Percentiles rank a stretch among this genome's conserved stretches.
These are phyloP conservation scores for Vidua macroura DNA, from an alignment of 2,113 vertebrate species.

Conservation along the genomic window DNA sequence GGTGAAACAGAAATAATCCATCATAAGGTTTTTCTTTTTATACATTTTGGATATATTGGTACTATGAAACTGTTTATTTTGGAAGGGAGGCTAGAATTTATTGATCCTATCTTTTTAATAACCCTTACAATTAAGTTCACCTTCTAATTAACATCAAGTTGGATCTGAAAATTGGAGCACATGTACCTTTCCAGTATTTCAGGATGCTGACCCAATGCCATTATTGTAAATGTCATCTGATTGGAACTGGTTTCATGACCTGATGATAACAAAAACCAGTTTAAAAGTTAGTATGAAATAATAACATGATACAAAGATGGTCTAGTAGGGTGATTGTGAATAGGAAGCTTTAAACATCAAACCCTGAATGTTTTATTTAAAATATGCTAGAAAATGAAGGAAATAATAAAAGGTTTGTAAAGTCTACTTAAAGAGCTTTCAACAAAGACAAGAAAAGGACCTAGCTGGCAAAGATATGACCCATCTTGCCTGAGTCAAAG, in stretches of 20 bases:
- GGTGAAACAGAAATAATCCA: background rate
- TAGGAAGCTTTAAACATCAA: background rate
- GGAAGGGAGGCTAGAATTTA: background rate
- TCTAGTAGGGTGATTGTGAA: background rate
- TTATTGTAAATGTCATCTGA: conserved; percentile 84
- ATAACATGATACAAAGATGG: background rate
- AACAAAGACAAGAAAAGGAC: background rate
- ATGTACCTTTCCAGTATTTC: conserved; percentile 83
- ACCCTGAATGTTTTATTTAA: background rate
- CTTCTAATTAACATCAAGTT: background rate
- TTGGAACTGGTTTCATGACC: conserved; percentile 92
- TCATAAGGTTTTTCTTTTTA: background rate
- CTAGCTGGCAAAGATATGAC: background rate
- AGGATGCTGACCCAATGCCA: conserved; percentile 85
- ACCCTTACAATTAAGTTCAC: background rate
- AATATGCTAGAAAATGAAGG: background rate
- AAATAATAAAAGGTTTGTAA: background rate
- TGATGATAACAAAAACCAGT: conserved; percentile 11
- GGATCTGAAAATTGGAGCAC: background rate
- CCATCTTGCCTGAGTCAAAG: background rate
- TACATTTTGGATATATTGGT: background rate
- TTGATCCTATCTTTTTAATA: background rate
- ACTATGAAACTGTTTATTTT: background rate
- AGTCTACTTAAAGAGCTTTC: background rate
- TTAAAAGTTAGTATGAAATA: background rate